phyloP scores from a whole-genome alignment of 2,888 invertebrate genomes.

The Invenusta paracnida region DNA sequence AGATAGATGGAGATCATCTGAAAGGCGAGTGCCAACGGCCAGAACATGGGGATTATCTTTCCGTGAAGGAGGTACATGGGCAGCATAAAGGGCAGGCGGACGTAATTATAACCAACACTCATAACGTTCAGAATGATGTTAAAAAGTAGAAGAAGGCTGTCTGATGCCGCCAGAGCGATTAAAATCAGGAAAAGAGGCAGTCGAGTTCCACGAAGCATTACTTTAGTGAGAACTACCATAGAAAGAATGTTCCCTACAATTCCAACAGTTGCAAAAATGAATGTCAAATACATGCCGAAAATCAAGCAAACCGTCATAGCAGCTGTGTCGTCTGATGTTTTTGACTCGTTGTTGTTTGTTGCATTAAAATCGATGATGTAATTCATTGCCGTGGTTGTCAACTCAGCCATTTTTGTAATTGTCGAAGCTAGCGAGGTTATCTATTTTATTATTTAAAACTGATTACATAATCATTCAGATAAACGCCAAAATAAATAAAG shows the following conservation, averaged over 20 bases:
- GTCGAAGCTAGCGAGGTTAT: no score
- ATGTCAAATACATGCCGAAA: constrained; percentile 28
- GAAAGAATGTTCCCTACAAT: constrained; percentile 33
- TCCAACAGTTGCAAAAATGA: constrained; percentile 33
- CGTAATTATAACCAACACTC: constrained; percentile 18
- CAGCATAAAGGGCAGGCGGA: background rate
- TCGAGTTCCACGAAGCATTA: constrained; percentile 1
- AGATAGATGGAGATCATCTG: constrained; percentile 50
- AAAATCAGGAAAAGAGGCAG: constrained; percentile 37
- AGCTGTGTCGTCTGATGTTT: no score
- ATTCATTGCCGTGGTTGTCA: no score
- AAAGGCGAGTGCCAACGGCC: constrained; percentile 49
- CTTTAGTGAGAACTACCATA: constrained; percentile 32
- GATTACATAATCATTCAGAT: no score
- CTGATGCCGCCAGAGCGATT: constrained; percentile 32
- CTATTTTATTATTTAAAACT: no score
- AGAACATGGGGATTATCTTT: constrained; percentile 43
- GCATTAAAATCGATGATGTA: no score
- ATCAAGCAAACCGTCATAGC: no score
- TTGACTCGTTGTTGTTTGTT: no score
- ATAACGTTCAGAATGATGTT: constrained; percentile 38
- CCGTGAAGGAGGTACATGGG: constrained; percentile 20
- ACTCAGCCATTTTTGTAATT: no score
- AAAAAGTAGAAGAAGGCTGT: constrained; percentile 32
- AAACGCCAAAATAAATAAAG: no score